Evolutionary conservation across 1,140 invertebrate genomes (phyloP).

Genomic region (Drosophila grimshawi): DNA sequence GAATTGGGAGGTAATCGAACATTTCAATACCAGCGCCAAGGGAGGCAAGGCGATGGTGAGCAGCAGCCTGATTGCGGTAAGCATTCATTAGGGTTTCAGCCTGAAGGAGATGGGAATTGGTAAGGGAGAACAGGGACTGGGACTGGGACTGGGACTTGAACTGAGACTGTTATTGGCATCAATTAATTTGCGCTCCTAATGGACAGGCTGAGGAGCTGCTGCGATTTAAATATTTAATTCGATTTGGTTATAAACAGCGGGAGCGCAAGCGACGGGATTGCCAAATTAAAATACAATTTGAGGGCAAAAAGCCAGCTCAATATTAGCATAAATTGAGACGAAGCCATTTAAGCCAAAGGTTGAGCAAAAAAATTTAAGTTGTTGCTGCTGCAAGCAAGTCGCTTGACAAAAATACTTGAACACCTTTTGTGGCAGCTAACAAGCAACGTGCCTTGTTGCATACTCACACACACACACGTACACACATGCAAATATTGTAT

Average conservation of each 20-base stretch:
- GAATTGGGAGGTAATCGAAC: slow-evolving; percentile 95
- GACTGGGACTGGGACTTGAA: too few species aligned
- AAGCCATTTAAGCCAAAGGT: slow-evolving; percentile 31
- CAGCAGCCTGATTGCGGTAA: slow-evolving; percentile 86
- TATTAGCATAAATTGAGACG: background rate
- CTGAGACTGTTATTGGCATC: slow-evolving; percentile 48
- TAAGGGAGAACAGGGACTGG: background rate
- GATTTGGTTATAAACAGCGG: slow-evolving; percentile 62
- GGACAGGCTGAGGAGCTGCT: slow-evolving; percentile 44
- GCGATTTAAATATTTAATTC: slow-evolving; percentile 79
- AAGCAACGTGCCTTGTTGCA: slow-evolving; percentile 54
- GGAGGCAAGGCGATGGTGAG: slow-evolving; percentile 85
- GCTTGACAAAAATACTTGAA: slow-evolving; percentile 55
- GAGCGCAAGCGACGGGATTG: background rate
- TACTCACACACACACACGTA: slow-evolving; percentile 11
- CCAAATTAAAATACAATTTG: slow-evolving; percentile 71
- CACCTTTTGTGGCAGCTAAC: slow-evolving; percentile 59
- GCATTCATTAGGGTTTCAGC: slow-evolving; percentile 52
- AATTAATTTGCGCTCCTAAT: slow-evolving; percentile 76
- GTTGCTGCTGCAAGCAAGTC: slow-evolving; percentile 3
- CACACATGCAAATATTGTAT: slow-evolving; percentile 29
- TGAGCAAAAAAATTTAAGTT: background rate
- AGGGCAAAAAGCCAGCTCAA: background rate
- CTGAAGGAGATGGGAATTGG: background rate
- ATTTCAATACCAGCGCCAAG: slow-evolving; percentile 87